Evolutionary conservation across 1,140 invertebrate genomes (phyloP).

Genomic region (Venturia canescens): DNA sequence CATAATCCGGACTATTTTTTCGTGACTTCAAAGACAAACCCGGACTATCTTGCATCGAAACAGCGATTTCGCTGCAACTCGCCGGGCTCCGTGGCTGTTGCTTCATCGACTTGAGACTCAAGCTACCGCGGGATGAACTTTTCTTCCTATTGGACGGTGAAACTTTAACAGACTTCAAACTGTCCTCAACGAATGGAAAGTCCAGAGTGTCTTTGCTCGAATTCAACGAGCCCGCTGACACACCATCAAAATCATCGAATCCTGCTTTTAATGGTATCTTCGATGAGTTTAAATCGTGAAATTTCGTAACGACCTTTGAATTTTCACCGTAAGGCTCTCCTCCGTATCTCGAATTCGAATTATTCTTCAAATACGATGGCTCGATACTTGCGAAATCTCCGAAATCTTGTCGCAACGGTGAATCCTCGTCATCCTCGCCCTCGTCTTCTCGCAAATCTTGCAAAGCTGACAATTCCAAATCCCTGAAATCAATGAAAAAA

Average conservation of each 20-base stretch:
- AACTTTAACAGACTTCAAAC: slow-evolving; percentile 68
- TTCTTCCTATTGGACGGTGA: slow-evolving; percentile 68
- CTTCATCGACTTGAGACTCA: slow-evolving; percentile 62
- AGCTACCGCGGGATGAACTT: slow-evolving; percentile 62
- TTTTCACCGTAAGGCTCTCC: slow-evolving; percentile 59
- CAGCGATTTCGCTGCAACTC: slow-evolving; percentile 26
- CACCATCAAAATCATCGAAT: slow-evolving; percentile 74
- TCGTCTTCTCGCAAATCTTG: slow-evolving; percentile 70
- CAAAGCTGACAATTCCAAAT: slow-evolving; percentile 66
- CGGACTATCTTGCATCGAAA: slow-evolving; percentile 32
- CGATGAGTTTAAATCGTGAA: slow-evolving; percentile 69
- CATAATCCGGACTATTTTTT: slow-evolving; percentile 66
- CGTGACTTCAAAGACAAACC: slow-evolving; percentile 32
- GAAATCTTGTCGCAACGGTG: slow-evolving; percentile 70
- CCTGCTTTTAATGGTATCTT: slow-evolving; percentile 71
- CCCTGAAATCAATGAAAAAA: slow-evolving; percentile 58
- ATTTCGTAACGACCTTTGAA: slow-evolving; percentile 59
- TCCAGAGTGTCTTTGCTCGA: slow-evolving; percentile 73
- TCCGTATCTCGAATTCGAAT: slow-evolving; percentile 63
- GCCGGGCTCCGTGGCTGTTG: slow-evolving; percentile 64
- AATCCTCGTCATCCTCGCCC: slow-evolving; percentile 67
- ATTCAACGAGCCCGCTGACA: slow-evolving; percentile 66
- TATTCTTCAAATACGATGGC: slow-evolving; percentile 66
- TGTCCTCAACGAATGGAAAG: slow-evolving; percentile 72
- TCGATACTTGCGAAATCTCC: slow-evolving; percentile 71